Conservation (phyloP, 1,140 invertebrate species). For the Hyposmocoma kahamanoa region DNA sequence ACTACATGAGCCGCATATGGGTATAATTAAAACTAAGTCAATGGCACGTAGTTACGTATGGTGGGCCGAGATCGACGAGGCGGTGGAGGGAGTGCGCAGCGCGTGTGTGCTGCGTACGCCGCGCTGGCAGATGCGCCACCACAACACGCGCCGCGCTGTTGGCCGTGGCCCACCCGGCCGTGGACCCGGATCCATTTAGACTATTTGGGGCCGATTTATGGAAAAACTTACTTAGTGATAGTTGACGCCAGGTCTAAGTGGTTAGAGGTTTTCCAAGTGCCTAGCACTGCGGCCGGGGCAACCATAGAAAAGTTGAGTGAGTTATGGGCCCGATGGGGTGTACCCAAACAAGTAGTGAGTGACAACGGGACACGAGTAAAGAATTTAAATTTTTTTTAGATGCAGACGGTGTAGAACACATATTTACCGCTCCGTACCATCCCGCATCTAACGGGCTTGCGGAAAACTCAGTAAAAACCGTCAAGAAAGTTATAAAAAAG, state of each 20-base stretch:
- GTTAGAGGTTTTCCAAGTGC: constrained; percentile 11
- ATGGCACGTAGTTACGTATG: not conserved
- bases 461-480: not conserved
- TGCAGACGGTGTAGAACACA: constrained; percentile 10
- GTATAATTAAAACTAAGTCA: not conserved
- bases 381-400: constrained; percentile 12
- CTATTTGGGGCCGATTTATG: constrained; percentile 12
- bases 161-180: constrained; percentile 11
- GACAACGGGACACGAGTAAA: constrained; percentile 17
- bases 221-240: constrained; percentile 11
- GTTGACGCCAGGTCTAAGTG: constrained; percentile 19
- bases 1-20: not conserved
- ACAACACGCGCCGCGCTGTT: not conserved
- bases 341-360: constrained; percentile 14
- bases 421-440: constrained; percentile 14
- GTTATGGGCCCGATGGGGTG: constrained; percentile 8
- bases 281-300: constrained; percentile 1
- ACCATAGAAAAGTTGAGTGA: constrained; percentile 9
- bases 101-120: not conserved
- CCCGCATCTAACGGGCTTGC: constrained; percentile 12
- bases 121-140: not conserved
- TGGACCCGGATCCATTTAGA: constrained; percentile 14
- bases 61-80: not conserved
- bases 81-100: not conserved
- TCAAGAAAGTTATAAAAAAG: not conserved